Evolutionary conservation across 2,113 vertebrate species (phyloP).

Genomic region (Thomomys bottae): DNA sequence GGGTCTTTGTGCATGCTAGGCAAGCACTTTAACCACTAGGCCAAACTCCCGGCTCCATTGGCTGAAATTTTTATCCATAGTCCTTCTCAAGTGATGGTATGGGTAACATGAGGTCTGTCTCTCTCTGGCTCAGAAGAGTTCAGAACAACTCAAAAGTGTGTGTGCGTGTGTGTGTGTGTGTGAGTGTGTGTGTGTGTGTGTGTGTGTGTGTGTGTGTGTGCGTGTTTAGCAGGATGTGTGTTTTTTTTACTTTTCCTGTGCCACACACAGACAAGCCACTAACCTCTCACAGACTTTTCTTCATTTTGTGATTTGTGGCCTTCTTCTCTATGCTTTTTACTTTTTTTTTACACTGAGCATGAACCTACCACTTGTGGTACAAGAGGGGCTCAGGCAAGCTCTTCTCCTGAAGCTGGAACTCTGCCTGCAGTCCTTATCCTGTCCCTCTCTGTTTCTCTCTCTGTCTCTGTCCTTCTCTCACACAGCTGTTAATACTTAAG

Average conservation of each 20-base stretch:
- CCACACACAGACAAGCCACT: background rate
- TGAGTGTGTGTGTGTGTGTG: background rate
- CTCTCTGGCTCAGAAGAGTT: background rate
- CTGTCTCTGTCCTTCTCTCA: fast-evolving
- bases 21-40: too few species aligned
- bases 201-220: background rate
- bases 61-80: background rate
- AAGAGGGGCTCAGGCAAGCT: background rate
- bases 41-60: background rate
- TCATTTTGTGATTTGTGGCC: too few species aligned
- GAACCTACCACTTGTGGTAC: background rate
- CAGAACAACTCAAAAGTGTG: background rate
- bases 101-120: background rate
- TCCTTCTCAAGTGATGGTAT: background rate
- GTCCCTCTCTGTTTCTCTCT: too few species aligned
- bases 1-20: too few species aligned
- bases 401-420: background rate
- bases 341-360: background rate
- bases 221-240: background rate
- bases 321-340: background rate
- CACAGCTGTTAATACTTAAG: background rate
- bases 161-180: background rate
- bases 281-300: background rate
- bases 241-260: background rate
- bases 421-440: too few species aligned